Evolutionary conservation across 2,888 invertebrate species (phyloP).

Genomic region (Podabrus alpinus): DNA sequence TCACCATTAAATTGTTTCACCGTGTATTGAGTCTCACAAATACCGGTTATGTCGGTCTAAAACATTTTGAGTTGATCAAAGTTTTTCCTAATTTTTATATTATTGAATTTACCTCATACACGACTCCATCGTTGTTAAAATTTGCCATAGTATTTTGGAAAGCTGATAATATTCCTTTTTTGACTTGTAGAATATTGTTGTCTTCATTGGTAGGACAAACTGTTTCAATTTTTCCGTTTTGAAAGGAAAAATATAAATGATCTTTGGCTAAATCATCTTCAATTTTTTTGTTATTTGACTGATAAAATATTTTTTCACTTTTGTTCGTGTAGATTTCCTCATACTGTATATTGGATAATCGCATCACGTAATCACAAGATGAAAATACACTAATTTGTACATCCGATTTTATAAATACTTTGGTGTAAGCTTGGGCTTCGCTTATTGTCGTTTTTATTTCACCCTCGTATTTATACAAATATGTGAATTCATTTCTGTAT

Average conservation of each 20-base stretch:
- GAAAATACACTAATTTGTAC: conserved; percentile 27
- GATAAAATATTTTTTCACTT: not conserved
- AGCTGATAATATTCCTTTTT: conserved; percentile 34
- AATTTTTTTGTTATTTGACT: not conserved
- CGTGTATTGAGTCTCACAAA: conserved; percentile 35
- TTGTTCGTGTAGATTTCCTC: conserved; percentile 4
- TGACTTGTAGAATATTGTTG: conserved; percentile 31
- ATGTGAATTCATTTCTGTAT: conserved; percentile 30
- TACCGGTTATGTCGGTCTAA: conserved; percentile 37
- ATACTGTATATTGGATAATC: conserved; percentile 11
- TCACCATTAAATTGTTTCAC: conserved; percentile 7
- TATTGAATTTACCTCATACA: conserved; percentile 28
- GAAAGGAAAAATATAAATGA: conserved; percentile 34
- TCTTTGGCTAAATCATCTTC: conserved; percentile 10
- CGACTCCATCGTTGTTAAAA: conserved; percentile 20
- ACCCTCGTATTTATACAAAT: conserved; percentile 32
- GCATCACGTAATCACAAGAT: conserved; percentile 34
- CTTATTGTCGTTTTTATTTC: conserved; percentile 13
- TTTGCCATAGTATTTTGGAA: conserved; percentile 36
- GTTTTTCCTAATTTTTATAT: not conserved
- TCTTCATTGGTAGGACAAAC: conserved; percentile 31
- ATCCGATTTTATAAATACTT: conserved; percentile 20
- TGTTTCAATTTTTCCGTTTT: conserved; percentile 36
- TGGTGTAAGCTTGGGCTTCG: conserved; percentile 18
- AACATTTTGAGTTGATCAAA: not conserved